Evolutionary conservation across 1,140 invertebrate species (phyloP), one percentile per base, ranked within the genome.

Genomic region (Danaus plexippus): DNA sequence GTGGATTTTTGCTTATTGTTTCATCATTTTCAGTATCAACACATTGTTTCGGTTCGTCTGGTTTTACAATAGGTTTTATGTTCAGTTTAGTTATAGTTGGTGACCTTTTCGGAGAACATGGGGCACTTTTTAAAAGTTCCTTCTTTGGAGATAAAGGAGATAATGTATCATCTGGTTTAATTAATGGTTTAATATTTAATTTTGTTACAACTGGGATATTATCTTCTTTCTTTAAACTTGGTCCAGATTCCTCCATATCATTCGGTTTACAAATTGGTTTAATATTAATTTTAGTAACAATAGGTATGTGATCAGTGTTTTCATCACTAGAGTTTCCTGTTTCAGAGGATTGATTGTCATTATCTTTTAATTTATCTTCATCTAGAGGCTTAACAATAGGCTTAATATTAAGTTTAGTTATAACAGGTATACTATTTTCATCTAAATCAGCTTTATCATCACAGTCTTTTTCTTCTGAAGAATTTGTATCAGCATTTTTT

Each of bases 341-440:
- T 67, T 85, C 79, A 43, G 80, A 81, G 47, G 80, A 82, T 64
- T 83, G 78, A 58, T 83, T 84, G 58, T 82, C 81, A 48, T 71
- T 73, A 69, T 83, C 78, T 66, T 80, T 86, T 61, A 62, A 63
- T 53, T 53, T 59, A 61, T 84, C 75, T 66, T 78, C 74, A 59
- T 80, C 67, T 65, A 68, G 46, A 47, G 83, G 83, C 71, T 86
- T 86, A 74, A 84, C 58, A 67, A 84, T 82, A 71, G 80, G 80
- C 71, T 86, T 86, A 74, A 86, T 86, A 76, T 85, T 84, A 71
- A 86, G 59, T 83, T 86, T 87, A 72, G 76, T 77, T 67, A 88
- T 71, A 77, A 86, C 73, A 71, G 86, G 84, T 83, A 87, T 85
- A 83, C 69, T 78, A 73, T 69, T 76, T 71, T 69, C 65, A 64